Base-by-base conservation (phyloP, 92 coral and sea anemone genomes). In the Heteractis magnifica region DNA sequence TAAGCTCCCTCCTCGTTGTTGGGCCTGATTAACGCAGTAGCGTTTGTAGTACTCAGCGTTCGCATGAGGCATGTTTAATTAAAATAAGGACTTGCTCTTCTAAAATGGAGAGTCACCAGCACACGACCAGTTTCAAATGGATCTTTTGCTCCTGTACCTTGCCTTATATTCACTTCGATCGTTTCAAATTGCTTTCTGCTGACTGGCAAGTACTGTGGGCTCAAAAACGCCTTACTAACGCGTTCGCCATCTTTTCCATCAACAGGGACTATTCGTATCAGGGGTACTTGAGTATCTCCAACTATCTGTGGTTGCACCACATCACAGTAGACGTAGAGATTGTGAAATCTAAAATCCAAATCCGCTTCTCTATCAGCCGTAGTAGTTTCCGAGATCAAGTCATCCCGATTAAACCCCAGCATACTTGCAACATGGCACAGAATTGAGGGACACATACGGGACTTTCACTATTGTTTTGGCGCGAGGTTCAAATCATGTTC, bases 181-280 rank as follows among this genome's bases (percentile, higher is more conserved):
- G 26, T 26, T 26, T 26, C 26, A 26, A 26, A 26, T 26, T 26
- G 26, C 26, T 26, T 26, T 26, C 26, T 26, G 1, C 26, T 26
- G 26, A 26, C 26, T 26, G 26, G 26, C 26, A 26, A 26, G 26
- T 26, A 26, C 26, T 26, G 26, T 26, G 26, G 26, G 26, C 26
- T 26, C 26, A 26, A 26, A 26, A 26, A 26, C 26, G 26, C 26
- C 26, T 26, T 26, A 26, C 26, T 26, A 26, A 26, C 26, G 26
- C 26, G 26, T 26, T 26, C 26, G 26, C 26, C 26, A 26, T 26
- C 26, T 26, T 26, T 26, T 26, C 87, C 88, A 62, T 87, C 91
- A 6, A 90, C 90, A 70, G 89, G 91, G 5, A 88, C 80, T 18
- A 78, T 79, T 77, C 91, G 53, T 10, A 90, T 20, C 76, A 90